phyloP scores from a whole-genome alignment of 2,888 invertebrate species.

The Keiferia lycopersicella region DNA sequence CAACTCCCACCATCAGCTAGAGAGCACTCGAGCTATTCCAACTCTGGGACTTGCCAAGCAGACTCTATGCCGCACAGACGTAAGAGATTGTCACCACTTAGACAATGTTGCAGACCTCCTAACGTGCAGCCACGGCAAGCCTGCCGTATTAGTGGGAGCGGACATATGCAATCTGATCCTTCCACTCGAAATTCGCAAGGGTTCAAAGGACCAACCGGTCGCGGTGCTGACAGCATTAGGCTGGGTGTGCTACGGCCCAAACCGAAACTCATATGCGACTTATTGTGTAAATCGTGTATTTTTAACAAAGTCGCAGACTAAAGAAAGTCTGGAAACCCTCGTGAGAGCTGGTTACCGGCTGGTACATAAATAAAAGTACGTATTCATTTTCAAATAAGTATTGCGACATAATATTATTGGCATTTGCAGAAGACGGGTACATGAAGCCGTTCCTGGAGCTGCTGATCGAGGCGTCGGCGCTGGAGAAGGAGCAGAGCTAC shows the following conservation, averaged over 20 bases:
- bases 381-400: too few species aligned
- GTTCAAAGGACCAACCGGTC: not conserved
- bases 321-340: too few species aligned
- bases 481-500: slow-evolving; percentile 30
- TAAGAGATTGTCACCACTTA: not conserved
- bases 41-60: not conserved
- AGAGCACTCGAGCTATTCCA: not conserved
- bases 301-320: too few species aligned
- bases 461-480: slow-evolving; percentile 43
- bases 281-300: too few species aligned
- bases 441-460: slow-evolving; percentile 48
- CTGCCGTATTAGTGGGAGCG: slow-evolving; percentile 1
- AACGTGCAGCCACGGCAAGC: slow-evolving; percentile 5
- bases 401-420: too few species aligned
- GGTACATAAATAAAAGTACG: too few species aligned
- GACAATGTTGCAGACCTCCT: not conserved
- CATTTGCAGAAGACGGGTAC: slow-evolving; percentile 36
- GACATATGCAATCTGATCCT: not conserved
- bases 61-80: not conserved
- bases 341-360: too few species aligned
- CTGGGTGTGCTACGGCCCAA: not conserved
- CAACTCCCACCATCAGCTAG: not conserved
- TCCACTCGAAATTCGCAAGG: not conserved
- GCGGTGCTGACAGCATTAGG: not conserved
- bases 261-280: too few species aligned